Evolutionary conservation across 1,140 invertebrate species (phyloP).

Genomic region (Procambarus clarkii): DNA sequence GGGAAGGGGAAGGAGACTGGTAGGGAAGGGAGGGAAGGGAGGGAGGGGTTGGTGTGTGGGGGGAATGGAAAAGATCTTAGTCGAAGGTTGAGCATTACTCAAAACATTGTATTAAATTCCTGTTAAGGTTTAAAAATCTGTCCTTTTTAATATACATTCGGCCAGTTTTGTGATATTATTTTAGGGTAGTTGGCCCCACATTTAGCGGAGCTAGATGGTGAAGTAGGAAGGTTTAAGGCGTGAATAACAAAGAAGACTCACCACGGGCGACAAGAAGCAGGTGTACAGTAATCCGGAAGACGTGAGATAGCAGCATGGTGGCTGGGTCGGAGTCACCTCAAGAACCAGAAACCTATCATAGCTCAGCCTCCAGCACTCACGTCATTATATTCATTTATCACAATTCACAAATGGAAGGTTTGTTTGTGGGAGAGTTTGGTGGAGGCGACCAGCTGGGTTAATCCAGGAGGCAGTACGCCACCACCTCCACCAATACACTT

Average conservation of each 20-base stretch:
- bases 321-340: background rate
- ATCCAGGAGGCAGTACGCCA: no score
- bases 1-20: background rate
- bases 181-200: no score
- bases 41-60: background rate
- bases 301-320: background rate
- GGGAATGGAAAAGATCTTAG: background rate
- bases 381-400: background rate
- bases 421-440: background rate
- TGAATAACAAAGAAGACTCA: background rate
- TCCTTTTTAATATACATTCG: no score
- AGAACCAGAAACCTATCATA: background rate
- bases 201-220: no score
- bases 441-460: background rate
- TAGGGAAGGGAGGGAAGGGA: background rate
- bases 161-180: no score
- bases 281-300: background rate
- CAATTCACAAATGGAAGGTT: background rate
- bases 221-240: no score
- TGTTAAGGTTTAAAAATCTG: no score
- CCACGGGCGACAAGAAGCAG: background rate
- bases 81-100: background rate
- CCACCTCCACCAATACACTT: background rate
- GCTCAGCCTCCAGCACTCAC: background rate
- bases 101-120: no score